Percentiles rank a stretch among this genome's conserved stretches.
phyloP scores from a whole-genome alignment of 1,140 invertebrate genomes.

The Bicyclus anynana region DNA sequence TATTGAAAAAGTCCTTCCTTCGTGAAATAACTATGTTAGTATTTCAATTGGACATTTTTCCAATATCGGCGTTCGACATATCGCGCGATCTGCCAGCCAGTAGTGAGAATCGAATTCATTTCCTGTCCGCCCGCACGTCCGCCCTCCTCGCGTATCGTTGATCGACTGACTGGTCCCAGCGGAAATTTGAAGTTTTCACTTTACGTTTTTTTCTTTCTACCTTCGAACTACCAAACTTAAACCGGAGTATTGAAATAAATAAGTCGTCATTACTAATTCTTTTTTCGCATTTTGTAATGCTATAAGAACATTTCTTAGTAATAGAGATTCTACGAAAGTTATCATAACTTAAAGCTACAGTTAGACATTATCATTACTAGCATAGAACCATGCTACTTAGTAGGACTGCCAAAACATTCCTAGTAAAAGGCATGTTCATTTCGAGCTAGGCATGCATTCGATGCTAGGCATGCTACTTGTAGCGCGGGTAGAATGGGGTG shows the following conservation, averaged over 20 bases:
- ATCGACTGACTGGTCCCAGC: neutral
- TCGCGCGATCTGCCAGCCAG: neutral
- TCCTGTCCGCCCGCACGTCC: conserved; percentile 4
- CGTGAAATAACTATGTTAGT: neutral
- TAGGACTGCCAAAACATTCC: too few relatives aligned
- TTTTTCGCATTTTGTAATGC: too few relatives aligned
- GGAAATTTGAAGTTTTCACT: neutral
- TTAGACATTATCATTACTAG: too few relatives aligned
- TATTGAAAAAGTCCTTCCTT: neutral
- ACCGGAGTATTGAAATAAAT: neutral
- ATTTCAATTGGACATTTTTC: neutral
- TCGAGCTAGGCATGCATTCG: too few relatives aligned
- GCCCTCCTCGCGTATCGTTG: neutral
- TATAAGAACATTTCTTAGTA: too few relatives aligned
- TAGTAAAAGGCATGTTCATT: too few relatives aligned
- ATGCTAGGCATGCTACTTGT: too few relatives aligned
- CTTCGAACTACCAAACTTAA: neutral
- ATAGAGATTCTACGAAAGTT: too few relatives aligned
- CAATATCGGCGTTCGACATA: neutral
- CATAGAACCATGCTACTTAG: too few relatives aligned
- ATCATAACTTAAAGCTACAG: too few relatives aligned
- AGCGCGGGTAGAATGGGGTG: too few relatives aligned
- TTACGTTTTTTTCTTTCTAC: neutral
- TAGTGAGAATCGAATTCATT: conserved; percentile 7
- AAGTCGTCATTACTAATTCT: too few relatives aligned